Evolutionary conservation across 2,797 vertebrate species (phyloP).

Genomic region (Kryptopterus vitreolus): DNA sequence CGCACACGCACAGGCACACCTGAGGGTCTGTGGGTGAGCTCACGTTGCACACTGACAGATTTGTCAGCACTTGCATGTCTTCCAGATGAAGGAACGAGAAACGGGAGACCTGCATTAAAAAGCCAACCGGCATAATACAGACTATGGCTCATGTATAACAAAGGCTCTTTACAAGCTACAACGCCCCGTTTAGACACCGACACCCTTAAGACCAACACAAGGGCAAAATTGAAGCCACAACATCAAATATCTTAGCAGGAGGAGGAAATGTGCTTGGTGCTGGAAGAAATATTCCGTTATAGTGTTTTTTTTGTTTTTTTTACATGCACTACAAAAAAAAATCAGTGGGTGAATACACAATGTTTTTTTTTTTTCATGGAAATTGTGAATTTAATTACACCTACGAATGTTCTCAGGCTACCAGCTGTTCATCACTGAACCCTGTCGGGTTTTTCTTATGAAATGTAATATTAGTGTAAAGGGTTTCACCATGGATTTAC

Average conservation of each 20-base stretch:
- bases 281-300: not conserved
- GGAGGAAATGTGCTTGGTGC: not conserved
- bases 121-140: slow-evolving; percentile 6
- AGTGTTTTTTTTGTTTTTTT: not conserved
- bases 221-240: not conserved
- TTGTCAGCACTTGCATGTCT: slow-evolving; percentile 23
- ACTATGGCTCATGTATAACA: slow-evolving; percentile 9
- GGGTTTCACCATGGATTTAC: not conserved
- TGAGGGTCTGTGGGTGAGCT: slow-evolving; percentile 29
- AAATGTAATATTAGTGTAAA: not conserved
- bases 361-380: not conserved
- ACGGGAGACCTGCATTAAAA: slow-evolving; percentile 22
- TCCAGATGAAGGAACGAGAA: slow-evolving; percentile 28
- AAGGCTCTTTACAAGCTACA: slow-evolving; percentile 21
- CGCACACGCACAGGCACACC: slow-evolving; percentile 1
- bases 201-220: not conserved
- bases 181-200: not conserved
- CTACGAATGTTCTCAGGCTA: slow-evolving; percentile 23
- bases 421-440: slow-evolving; percentile 15
- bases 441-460: not conserved
- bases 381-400: slow-evolving; percentile 17
- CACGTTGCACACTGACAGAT: slow-evolving; percentile 28
- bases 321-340: not conserved
- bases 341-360: slow-evolving; percentile 9
- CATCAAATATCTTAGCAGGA: slow-evolving; percentile 8